Conservation (phyloP, 2,113 vertebrate genomes). For the Dinomys branickii region DNA sequence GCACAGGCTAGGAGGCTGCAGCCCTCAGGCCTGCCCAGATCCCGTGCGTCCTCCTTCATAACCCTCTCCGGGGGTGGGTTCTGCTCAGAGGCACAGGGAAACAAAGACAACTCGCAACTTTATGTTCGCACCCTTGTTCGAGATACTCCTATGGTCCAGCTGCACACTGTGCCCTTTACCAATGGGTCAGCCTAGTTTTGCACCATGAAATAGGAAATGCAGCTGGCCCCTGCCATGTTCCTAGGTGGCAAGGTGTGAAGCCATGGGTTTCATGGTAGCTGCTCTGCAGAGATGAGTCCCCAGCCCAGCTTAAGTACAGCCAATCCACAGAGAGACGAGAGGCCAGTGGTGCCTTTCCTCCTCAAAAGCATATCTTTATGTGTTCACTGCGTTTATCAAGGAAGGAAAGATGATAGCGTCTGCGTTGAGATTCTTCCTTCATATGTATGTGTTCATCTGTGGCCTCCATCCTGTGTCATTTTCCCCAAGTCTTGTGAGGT, state of each 20-base stretch:
- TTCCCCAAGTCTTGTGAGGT: background rate
- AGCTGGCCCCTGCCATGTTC: background rate
- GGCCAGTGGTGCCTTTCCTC: background rate
- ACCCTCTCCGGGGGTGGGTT: background rate
- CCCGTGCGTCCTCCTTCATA: background rate
- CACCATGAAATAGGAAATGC: background rate
- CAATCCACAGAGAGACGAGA: background rate
- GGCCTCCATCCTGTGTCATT: background rate
- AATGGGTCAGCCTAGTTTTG: background rate
- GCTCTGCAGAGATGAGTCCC: background rate
- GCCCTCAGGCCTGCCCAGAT: background rate
- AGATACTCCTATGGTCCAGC: background rate
- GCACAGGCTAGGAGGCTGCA: constrained; percentile 77
- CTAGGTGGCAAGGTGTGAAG: background rate
- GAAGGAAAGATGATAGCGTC: too few relatives aligned
- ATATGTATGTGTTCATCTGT: background rate
- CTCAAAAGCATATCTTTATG: rapidly evolving
- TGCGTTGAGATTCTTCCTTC: background rate
- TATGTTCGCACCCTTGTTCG: background rate
- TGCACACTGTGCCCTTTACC: background rate
- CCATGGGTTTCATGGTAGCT: background rate
- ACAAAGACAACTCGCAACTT: background rate
- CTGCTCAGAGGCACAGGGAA: background rate
- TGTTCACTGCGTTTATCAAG: background rate
- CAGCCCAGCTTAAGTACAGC: background rate